A percentile compares a stretch with the other conserved stretches of the same genome.
phyloP scores from a whole-genome alignment of 2,888 invertebrate genomes.

The Anticlea derivata region DNA sequence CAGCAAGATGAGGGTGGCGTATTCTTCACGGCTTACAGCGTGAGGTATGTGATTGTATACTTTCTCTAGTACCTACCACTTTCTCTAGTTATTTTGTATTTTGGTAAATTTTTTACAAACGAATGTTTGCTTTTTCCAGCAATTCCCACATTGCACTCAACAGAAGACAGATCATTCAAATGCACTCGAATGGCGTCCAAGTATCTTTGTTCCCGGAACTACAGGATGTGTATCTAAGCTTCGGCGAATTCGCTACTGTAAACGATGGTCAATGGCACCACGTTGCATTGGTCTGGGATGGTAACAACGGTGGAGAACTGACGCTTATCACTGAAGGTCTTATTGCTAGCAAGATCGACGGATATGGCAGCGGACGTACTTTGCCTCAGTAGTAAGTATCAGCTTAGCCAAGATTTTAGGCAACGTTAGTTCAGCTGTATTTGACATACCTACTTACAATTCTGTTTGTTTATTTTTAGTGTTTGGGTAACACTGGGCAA shows the following conservation, averaged over 20 bases:
- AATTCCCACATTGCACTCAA: slow-evolving; percentile 91
- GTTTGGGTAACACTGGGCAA: slow-evolving; percentile 97
- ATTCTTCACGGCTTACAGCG: slow-evolving; percentile 96
- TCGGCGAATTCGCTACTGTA: slow-evolving; percentile 95
- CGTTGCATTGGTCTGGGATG: slow-evolving; percentile 97
- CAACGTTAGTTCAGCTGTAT: not conserved
- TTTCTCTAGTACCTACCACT: too few relatives aligned
- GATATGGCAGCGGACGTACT: slow-evolving; percentile 92
- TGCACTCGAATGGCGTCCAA: slow-evolving; percentile 96
- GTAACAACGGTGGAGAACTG: slow-evolving; percentile 92
- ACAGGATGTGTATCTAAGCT: slow-evolving; percentile 95
- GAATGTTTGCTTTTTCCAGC: slow-evolving; percentile 76
- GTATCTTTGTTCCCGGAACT: slow-evolving; percentile 94
- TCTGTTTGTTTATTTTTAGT: slow-evolving; percentile 72
- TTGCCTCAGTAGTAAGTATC: slow-evolving; percentile 91
- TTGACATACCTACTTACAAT: not conserved
- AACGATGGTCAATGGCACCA: slow-evolving; percentile 99
- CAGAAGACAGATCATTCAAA: slow-evolving; percentile 93
- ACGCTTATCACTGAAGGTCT: slow-evolving; percentile 97
- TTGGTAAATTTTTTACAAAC: too few relatives aligned
- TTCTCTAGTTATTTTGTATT: too few relatives aligned
- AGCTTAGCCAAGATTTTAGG: not conserved
- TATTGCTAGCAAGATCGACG: slow-evolving; percentile 95
- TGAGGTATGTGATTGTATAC: slow-evolving; percentile 83
- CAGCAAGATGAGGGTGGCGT: slow-evolving; percentile 96